Base-by-base conservation (phyloP, 2,888 invertebrate species). In the Tetragonula carbonaria region DNA sequence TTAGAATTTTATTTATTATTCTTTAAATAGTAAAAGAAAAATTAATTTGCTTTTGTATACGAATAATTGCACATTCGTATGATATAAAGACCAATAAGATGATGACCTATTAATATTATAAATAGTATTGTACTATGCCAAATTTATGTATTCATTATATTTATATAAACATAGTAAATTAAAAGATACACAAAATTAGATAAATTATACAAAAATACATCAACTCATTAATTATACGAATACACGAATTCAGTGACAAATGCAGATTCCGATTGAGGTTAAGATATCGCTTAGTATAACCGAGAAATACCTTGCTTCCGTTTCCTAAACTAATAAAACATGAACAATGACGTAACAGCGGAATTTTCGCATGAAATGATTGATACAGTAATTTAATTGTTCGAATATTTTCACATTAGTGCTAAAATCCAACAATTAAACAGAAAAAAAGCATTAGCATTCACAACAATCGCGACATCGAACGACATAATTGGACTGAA, bases 271-370 rank as follows among this genome's bases (percentile, higher is more conserved):
- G 38, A 50, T 23, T 14, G 33, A 65, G 70, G 68, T 72, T 66
- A 66, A 70, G 62, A 77, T 33, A 33, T 65, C 68, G 66, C 33
- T 62, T n/a, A 16, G 51, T 33, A 59, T 21, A 75, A 66, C 50
- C 65, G 33, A 55, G 80, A 67, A 45, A 73, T 33, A 57, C 77
- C 84, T 86, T 85, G 78, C 81, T 76, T 86, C 78, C n/a, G 59
- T 81, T 75, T 73, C 65, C 78, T 75, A 85, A 78, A 78, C 55
- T n/a, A 75, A 57, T 74, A 63, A 78, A 86, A 85, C 55, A 65
- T 55, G 74, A 80, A 68, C 50, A 86, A 75, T 86, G 85, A 86
- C 75, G 86, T 78, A 86, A 86, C 38, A 38, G 28, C 53, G 66
- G 75, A 72, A 65, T 78, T 70, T 84, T 72, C 23, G 33, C 70